A percentile compares a stretch with the other conserved stretches of the same genome.
Conservation (phyloP, 2,888 invertebrate species). For the Tachina lurida region DNA sequence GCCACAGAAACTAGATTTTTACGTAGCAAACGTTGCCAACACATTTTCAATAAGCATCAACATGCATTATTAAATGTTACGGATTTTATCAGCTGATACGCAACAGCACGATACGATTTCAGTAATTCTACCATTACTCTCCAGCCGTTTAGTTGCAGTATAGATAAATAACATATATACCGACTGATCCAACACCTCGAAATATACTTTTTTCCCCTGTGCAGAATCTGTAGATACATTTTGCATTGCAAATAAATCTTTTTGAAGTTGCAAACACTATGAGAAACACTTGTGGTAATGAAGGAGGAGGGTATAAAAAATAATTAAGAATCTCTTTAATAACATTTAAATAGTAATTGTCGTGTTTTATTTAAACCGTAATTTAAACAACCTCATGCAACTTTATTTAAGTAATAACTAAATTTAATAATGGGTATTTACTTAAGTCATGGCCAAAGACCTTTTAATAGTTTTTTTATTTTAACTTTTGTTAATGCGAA, state of each 20-base stretch:
- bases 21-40: too few relatives aligned
- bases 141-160: too few relatives aligned
- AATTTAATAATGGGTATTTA: constrained; percentile 27
- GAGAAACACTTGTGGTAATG: not conserved
- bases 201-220: too few relatives aligned
- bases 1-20: too few relatives aligned
- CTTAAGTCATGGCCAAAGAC: constrained; percentile 51
- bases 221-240: too few relatives aligned
- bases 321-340: not conserved
- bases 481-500: constrained; percentile 27
- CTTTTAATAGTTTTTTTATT: constrained; percentile 49
- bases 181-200: too few relatives aligned
- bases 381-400: not conserved
- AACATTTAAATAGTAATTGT: constrained; percentile 3
- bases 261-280: not conserved
- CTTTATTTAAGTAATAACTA: constrained; percentile 7
- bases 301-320: not conserved
- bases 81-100: too few relatives aligned
- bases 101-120: too few relatives aligned
- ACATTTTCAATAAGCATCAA: too few relatives aligned
- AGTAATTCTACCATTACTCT: too few relatives aligned
- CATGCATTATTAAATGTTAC: too few relatives aligned
- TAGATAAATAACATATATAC: too few relatives aligned
- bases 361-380: not conserved
- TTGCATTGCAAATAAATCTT: not conserved